Evolutionary conservation across 1,140 invertebrate species (phyloP).

Genomic region (Steinernema feltiae): DNA sequence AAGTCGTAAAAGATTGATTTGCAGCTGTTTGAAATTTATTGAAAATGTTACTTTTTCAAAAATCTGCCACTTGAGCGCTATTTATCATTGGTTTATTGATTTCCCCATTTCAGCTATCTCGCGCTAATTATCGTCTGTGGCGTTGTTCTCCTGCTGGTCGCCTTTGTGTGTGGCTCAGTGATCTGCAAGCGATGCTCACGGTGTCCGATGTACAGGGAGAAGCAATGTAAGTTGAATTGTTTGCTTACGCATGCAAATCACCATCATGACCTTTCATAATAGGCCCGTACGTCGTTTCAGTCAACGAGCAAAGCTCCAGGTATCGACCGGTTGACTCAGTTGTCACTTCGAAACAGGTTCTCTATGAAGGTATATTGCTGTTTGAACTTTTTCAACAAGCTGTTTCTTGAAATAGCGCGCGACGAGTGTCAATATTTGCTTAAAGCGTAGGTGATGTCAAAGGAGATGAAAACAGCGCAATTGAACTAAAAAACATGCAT

Average conservation of each 20-base stretch:
- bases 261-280: neutral
- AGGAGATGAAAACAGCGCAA: neutral
- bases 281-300: slow-evolving; percentile 10
- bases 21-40: neutral
- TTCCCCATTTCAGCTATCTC: neutral
- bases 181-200: neutral
- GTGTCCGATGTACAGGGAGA: slow-evolving; percentile 5
- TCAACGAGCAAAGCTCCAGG: slow-evolving; percentile 13
- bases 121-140: neutral
- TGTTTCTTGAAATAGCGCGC: neutral
- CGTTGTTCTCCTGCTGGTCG: neutral
- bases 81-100: neutral
- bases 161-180: neutral
- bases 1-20: slow-evolving; percentile 5
- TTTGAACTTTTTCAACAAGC: too few species aligned
- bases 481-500: neutral
- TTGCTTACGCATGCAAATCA: neutral
- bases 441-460: too few species aligned
- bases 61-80: neutral
- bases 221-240: neutral
- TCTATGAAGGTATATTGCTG: neutral
- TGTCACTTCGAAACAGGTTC: slow-evolving; percentile 5
- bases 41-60: slow-evolving; percentile 3
- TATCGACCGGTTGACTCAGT: slow-evolving; percentile 2
- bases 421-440: neutral